Conservation (phyloP, 2,888 invertebrate genomes). For the Priocnemis perturbator region DNA sequence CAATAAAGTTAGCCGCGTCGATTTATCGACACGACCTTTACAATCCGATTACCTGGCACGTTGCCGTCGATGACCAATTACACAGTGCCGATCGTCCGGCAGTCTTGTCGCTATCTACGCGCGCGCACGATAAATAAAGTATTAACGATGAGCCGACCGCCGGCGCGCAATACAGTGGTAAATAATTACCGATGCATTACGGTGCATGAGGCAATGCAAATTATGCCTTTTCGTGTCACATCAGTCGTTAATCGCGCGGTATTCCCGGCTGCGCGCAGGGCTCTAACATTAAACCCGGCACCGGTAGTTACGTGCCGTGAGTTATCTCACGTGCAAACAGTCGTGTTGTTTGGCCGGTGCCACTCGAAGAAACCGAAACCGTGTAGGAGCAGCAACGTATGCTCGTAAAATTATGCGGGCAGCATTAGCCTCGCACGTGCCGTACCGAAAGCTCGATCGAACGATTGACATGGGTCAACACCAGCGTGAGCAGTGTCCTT, state of each 20-base stretch:
- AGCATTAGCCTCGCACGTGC: constrained; percentile 27
- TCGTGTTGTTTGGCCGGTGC: constrained; percentile 25
- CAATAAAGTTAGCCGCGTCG: constrained; percentile 35
- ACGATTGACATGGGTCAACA: not conserved
- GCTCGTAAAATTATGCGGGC: constrained; percentile 9
- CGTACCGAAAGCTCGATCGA: constrained; percentile 15
- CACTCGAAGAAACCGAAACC: constrained; percentile 30
- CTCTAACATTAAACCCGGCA: constrained; percentile 47
- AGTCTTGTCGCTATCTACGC: not conserved
- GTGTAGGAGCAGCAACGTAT: constrained; percentile 21
- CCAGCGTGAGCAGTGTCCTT: too few relatives aligned
- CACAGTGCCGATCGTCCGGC: constrained; percentile 32
- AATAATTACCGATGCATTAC: constrained; percentile 50
- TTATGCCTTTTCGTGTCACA: constrained; percentile 40
- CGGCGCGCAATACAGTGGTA: constrained; percentile 40
- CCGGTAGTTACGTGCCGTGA: constrained; percentile 25
- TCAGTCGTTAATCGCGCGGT: constrained; percentile 26
- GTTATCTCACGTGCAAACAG: constrained; percentile 14
- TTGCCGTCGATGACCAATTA: constrained; percentile 51
- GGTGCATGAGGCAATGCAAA: constrained; percentile 40
- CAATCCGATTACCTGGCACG: constrained; percentile 49
- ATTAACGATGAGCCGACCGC: constrained; percentile 30
- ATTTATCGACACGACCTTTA: constrained; percentile 49
- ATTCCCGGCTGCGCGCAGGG: constrained; percentile 35
- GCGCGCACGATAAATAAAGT: constrained; percentile 27